Percentiles rank a stretch among this genome's conserved stretches.
These are phyloP conservation scores for Ciona savignyi DNA, from an alignment of 23 tunicate species.

Conservation along the genomic window DNA sequence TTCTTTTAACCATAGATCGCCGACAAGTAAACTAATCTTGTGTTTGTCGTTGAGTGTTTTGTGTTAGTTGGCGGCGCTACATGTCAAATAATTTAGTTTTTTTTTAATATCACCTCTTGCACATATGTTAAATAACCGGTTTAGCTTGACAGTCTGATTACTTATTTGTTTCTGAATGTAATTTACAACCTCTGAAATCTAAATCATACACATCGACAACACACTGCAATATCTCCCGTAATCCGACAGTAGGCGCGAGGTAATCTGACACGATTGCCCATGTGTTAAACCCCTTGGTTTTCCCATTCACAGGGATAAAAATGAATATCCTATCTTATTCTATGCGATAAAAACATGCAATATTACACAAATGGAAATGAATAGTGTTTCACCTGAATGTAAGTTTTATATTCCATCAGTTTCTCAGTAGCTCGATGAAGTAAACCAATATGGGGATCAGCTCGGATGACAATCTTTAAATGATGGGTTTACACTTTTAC, in stretches of 20 bases:
- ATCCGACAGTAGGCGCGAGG: too few species aligned
- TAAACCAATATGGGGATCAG: slow-evolving; percentile 96
- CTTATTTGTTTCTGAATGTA: too few species aligned
- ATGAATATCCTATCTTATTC: too few species aligned
- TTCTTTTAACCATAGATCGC: too few species aligned
- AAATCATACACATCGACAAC: neutral
- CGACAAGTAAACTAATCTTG: too few species aligned
- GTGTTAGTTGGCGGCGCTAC: too few species aligned
- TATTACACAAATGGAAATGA: neutral
- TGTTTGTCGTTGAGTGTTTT: too few species aligned
- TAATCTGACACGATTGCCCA: too few species aligned
- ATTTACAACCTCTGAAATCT: neutral
- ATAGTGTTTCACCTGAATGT: slow-evolving; percentile 85
- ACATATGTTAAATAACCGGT: slow-evolving; percentile 80
- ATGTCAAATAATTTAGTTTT: slow-evolving; percentile 63
- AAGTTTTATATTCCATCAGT: slow-evolving; percentile 94
- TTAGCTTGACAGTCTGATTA: too few species aligned
- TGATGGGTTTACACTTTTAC: neutral
- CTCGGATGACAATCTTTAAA: slow-evolving; percentile 59
- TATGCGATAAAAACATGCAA: neutral
- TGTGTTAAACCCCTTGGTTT: too few species aligned
- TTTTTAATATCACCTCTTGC: slow-evolving; percentile 71
- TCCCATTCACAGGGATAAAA: too few species aligned
- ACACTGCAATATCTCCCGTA: too few species aligned
- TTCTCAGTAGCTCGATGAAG: slow-evolving; percentile 94